Conservation (phyloP, 1,140 invertebrate genomes). For the Mesaphorura yosii region DNA sequence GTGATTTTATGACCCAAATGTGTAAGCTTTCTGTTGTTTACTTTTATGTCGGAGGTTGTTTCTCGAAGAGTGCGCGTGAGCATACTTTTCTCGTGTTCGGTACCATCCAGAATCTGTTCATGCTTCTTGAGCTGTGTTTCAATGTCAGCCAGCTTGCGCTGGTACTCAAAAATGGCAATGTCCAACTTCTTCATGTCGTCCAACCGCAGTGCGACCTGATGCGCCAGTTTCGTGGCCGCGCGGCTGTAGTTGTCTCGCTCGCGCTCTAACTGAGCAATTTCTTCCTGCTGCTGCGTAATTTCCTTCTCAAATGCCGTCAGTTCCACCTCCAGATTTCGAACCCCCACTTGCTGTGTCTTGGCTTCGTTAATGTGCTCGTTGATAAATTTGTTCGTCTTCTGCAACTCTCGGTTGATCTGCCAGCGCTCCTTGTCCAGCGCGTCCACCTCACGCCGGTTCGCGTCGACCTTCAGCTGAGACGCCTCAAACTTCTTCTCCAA, state of each 20-base stretch:
- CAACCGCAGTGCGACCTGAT: conserved; percentile 16
- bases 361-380: conserved; percentile 10
- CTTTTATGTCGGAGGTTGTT: conserved; percentile 6
- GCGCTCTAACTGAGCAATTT: conserved; percentile 15
- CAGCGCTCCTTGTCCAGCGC: conserved; percentile 18
- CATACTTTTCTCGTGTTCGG: conserved; percentile 16
- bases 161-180: conserved; percentile 13
- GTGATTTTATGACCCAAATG: conserved; percentile 7
- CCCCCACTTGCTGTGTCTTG: conserved; percentile 9
- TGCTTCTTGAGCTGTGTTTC: conserved; percentile 20
- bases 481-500: conserved; percentile 22
- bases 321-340: conserved; percentile 14
- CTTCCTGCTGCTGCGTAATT: conserved; percentile 9
- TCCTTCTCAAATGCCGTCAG: conserved; percentile 10
- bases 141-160: conserved; percentile 13
- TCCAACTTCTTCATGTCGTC: conserved; percentile 19
- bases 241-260: conserved; percentile 25
- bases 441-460: conserved; percentile 17
- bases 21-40: conserved; percentile 6
- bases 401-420: conserved; percentile 14
- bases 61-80: conserved; percentile 14
- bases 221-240: conserved; percentile 19
- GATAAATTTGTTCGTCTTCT: conserved; percentile 7
- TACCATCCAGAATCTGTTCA: conserved; percentile 12
- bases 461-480: conserved; percentile 15